A percentile compares a stretch with the other conserved stretches of the same genome.
Evolutionary conservation across 2,113 vertebrate species (phyloP).

Genomic region (Halichoeres trimaculatus): DNA sequence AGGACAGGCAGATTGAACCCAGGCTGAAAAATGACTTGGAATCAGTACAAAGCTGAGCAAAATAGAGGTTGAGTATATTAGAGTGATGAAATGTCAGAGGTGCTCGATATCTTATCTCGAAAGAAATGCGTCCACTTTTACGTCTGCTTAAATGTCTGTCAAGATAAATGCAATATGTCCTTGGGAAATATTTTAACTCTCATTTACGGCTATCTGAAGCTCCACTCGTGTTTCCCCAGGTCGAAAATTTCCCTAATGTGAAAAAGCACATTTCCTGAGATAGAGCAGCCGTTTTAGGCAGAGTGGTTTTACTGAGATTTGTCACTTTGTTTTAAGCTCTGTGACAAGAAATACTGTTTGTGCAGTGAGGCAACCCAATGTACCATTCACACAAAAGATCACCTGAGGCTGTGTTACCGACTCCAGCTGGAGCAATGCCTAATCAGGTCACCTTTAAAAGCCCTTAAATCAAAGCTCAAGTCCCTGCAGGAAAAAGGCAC

Average conservation of each 20-base stretch:
- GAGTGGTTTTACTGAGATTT: slow-evolving; percentile 7
- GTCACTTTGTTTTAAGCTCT: slow-evolving; percentile 45
- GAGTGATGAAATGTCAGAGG: slow-evolving; percentile 45
- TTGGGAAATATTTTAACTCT: slow-evolving; percentile 33
- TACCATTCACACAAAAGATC: slow-evolving; percentile 35
- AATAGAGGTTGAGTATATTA: slow-evolving; percentile 24
- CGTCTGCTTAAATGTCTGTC: slow-evolving; percentile 49
- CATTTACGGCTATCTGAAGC: slow-evolving; percentile 37
- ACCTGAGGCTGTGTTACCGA: slow-evolving; percentile 28
- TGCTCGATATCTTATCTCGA: slow-evolving; percentile 43
- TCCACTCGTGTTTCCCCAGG: slow-evolving; percentile 24
- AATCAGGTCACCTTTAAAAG: slow-evolving; percentile 71
- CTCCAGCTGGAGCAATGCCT: slow-evolving; percentile 49
- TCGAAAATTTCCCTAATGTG: slow-evolving; percentile 4
- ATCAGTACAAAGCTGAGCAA: slow-evolving; percentile 14
- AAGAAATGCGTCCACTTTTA: slow-evolving; percentile 33
- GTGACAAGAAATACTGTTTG: slow-evolving; percentile 36
- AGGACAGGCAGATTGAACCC: slow-evolving; percentile 44
- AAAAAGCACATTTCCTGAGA: slow-evolving; percentile 23
- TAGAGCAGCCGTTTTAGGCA: slow-evolving; percentile 21
- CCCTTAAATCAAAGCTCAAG: slow-evolving; percentile 54
- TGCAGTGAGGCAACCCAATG: slow-evolving; percentile 32
- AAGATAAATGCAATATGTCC: slow-evolving; percentile 31
- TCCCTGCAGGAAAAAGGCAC: slow-evolving; percentile 26
- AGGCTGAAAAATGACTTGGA: slow-evolving; percentile 45